Evolutionary conservation across 2,113 vertebrate genomes (phyloP).

Genomic region (Plotosus lineatus): DNA sequence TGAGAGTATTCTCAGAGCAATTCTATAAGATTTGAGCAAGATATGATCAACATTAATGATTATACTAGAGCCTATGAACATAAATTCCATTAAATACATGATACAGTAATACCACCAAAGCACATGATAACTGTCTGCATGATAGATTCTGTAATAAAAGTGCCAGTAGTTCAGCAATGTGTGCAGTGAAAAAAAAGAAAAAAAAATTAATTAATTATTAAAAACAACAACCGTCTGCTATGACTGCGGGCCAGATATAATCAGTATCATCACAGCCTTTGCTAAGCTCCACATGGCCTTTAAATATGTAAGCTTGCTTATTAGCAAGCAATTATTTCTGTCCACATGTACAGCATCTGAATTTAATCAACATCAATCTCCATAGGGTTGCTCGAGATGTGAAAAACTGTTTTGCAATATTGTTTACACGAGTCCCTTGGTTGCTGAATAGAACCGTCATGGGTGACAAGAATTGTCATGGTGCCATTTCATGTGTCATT

Average conservation of each 20-base stretch:
- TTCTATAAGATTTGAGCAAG: neutral
- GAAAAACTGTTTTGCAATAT: neutral
- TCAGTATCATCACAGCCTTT: neutral
- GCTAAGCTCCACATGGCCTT: neutral
- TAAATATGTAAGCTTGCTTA: neutral
- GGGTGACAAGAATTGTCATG: neutral
- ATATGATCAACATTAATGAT: neutral
- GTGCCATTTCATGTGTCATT: neutral
- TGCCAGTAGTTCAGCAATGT: neutral
- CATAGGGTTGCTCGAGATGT: neutral
- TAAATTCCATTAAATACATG: neutral
- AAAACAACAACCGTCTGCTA: neutral
- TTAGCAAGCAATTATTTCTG: neutral
- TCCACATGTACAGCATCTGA: neutral
- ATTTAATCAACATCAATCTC: neutral
- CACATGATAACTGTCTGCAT: conserved; percentile 4
- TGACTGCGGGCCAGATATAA: neutral
- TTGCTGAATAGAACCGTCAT: neutral
- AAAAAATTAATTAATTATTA: too few relatives aligned
- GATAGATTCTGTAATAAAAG: neutral
- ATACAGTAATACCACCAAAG: neutral
- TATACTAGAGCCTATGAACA: neutral
- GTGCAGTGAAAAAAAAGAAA: conserved; percentile 2
- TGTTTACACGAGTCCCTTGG: neutral
- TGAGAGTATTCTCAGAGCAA: neutral